Percentiles rank a stretch among this genome's conserved stretches.
phyloP scores from a whole-genome alignment of 1,140 invertebrate species.

The Drosophila azteca region DNA sequence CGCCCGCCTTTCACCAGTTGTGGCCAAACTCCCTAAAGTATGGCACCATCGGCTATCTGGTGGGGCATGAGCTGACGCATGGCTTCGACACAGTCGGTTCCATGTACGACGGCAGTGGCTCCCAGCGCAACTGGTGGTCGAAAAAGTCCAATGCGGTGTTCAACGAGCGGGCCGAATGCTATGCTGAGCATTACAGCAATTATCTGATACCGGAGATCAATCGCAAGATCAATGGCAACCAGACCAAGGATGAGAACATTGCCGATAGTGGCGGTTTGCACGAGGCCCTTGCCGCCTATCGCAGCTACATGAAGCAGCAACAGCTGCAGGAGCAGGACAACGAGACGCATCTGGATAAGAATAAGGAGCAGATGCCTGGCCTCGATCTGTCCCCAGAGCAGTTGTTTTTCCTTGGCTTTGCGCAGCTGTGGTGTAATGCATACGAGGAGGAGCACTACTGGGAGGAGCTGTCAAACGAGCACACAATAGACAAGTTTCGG shows the following conservation, averaged over 20 bases:
- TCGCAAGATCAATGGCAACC: constrained; percentile 85
- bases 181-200: constrained; percentile 88
- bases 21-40: constrained; percentile 76
- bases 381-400: constrained; percentile 92
- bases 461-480: constrained; percentile 66
- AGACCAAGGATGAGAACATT: constrained; percentile 89
- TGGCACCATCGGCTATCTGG: constrained; percentile 69
- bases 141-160: constrained; percentile 61
- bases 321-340: constrained; percentile 75
- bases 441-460: constrained; percentile 72
- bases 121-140: constrained; percentile 74
- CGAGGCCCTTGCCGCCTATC: constrained; percentile 93
- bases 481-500: constrained; percentile 82
- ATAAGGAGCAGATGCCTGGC: constrained; percentile 89
- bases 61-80: constrained; percentile 78
- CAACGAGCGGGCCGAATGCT: constrained; percentile 87
- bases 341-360: constrained; percentile 82
- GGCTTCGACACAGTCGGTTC: constrained; percentile 69
- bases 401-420: constrained; percentile 95
- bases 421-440: constrained; percentile 86
- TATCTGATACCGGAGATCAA: constrained; percentile 84
- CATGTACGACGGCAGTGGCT: constrained; percentile 48
- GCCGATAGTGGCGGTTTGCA: constrained; percentile 94
- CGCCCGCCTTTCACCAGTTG: constrained; percentile 93
- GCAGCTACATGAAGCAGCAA: constrained; percentile 57